These are phyloP conservation scores for Muscicapa striata DNA, from an alignment of 2,797 vertebrate genomes.

Conservation along the genomic window DNA sequence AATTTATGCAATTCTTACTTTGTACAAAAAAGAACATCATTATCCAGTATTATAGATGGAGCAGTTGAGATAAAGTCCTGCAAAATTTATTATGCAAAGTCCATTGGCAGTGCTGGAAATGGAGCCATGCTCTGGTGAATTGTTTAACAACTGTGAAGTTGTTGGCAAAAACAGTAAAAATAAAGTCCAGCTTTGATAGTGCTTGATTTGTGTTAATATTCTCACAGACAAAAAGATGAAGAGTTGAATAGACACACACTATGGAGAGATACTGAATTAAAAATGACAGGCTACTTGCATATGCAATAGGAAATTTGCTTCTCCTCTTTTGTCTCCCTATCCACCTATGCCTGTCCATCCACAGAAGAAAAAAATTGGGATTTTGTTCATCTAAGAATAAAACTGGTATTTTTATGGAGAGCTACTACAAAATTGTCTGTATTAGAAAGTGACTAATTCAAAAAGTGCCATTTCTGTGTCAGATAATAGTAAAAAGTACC, in stretches of 20 bases:
- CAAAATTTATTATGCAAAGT: not conserved
- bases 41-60: not conserved
- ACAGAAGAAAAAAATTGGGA: fast-evolving
- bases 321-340: not conserved
- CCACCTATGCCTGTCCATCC: not conserved
- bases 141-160: not conserved
- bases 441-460: not conserved
- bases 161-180: not conserved
- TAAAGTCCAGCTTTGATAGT: not conserved
- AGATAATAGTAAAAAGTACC: not conserved
- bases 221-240: not conserved
- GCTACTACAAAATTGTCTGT: not conserved
- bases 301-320: not conserved
- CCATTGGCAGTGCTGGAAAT: not conserved
- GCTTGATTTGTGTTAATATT: not conserved
- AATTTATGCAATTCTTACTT: not conserved
- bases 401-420: not conserved
- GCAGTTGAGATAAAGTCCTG: not conserved
- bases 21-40: not conserved
- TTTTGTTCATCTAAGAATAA: not conserved
- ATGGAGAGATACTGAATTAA: not conserved
- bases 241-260: not conserved
- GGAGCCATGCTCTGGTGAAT: not conserved
- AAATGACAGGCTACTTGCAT: not conserved
- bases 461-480: not conserved